Evolutionary conservation across 2,797 vertebrate genomes (phyloP), one percentile per base, ranked within the genome.

Genomic region (Odontamblyopus rebecca): DNA sequence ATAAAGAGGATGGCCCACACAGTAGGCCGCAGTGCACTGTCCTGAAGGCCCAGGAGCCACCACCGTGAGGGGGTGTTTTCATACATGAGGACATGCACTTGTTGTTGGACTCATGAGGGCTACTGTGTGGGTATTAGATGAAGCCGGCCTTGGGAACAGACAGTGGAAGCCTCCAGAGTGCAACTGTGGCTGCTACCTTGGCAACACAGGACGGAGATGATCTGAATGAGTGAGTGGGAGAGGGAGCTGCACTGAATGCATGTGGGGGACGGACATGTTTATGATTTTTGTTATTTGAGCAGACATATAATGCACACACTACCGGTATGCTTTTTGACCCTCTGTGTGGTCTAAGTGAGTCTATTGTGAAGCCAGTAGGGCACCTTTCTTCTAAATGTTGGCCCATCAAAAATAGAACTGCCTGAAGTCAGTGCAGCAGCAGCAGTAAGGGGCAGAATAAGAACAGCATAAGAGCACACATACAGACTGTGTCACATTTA

Each of bases 111-210:
- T 66, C 86, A 77, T 67, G 88, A 90, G 86, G 81, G 89, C 78
- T 84, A 77, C 79, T 79, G 78, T 80, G 67, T 83, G 74, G 86
- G 83, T 92, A 85, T 89, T 83, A 83, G 86, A 87, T 84, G 85
- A 88, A 84, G 82, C 84, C 81, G 81, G 88, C 89, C 90, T 91
- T 92, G 89, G 86, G 88, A 91, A 73, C 86, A 77, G 84, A 90
- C 89, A 93, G 90, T 85, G 91, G 90, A 91, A 92, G 88, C 91
- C 91, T 93, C 87, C 91, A 88, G 90, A 89, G 89, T 93, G 89
- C 90, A 90, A 92, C 92, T 90, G 91, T 92, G 91, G 91, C 92
- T 90, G 89, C 89, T 92, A 91, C 90, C 92, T 91, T 93, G 92
- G 90, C 90, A 92, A 92, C 91, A 88, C 88, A 90, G 87, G 89